These are phyloP conservation scores for Sander vitreus DNA, from an alignment of 2,113 vertebrate species.

Conservation along the genomic window DNA sequence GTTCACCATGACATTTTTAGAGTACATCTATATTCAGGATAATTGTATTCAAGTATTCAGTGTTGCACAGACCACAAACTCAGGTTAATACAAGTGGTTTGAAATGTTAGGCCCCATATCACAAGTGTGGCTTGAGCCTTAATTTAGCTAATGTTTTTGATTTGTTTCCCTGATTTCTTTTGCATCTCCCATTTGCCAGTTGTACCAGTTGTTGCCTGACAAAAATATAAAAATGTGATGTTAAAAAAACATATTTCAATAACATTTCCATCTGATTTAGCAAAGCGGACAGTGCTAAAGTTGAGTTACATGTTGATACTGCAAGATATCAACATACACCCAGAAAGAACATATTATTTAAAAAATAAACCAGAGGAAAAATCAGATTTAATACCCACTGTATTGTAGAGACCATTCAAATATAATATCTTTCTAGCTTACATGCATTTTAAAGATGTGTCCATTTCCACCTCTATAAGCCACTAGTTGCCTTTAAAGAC, in stretches of 20 bases:
- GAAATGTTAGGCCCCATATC: slow-evolving; percentile 11
- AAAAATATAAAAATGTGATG: slow-evolving; percentile 12
- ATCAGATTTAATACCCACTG: slow-evolving; percentile 24
- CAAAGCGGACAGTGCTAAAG: not conserved
- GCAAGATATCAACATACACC: not conserved
- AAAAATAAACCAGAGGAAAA: not conserved
- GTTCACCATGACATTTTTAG: not conserved
- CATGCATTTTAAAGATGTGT: slow-evolving; percentile 2
- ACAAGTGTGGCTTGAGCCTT: not conserved
- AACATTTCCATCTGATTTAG: not conserved
- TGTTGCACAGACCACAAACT: not conserved
- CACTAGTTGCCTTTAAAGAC: not conserved
- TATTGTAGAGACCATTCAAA: slow-evolving; percentile 10
- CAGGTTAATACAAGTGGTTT: not conserved
- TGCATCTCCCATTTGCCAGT: not conserved
- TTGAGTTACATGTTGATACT: not conserved
- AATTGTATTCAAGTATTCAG: slow-evolving; percentile 38
- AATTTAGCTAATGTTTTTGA: not conserved
- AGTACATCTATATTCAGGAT: not conserved
- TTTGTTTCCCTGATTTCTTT: not conserved
- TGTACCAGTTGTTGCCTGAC: too few species aligned
- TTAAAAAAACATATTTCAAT: not conserved
- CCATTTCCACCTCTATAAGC: not conserved
- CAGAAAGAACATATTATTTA: not conserved
- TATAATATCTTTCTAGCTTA: not conserved